Conservation (phyloP, 2,797 vertebrate species). For the Rhyacichthys aspro region DNA sequence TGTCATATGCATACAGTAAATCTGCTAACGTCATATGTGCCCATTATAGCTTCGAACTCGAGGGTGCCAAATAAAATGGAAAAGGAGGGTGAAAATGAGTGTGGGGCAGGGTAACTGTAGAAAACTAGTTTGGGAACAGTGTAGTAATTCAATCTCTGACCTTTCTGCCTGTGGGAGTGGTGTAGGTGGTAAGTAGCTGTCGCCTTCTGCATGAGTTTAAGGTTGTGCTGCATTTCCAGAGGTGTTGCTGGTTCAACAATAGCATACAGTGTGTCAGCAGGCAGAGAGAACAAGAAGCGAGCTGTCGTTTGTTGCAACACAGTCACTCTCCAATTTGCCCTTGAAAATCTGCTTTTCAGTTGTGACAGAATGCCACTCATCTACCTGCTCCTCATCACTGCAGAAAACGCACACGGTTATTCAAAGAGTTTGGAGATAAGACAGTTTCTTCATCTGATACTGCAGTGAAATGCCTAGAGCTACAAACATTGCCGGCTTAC, state of each 20-base stretch:
- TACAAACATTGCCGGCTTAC: not conserved
- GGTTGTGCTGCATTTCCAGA: conserved; percentile 20
- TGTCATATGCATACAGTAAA: not conserved
- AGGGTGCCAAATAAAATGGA: not conserved
- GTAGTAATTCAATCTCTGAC: not conserved
- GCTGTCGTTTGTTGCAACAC: conserved; percentile 25
- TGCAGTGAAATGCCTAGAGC: not conserved
- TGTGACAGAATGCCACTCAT: conserved; percentile 20
- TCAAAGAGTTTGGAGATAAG: conserved; percentile 25
- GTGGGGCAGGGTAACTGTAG: not conserved
- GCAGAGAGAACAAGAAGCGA: conserved; percentile 23
- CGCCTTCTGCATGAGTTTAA: not conserved
- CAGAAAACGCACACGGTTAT: not conserved
- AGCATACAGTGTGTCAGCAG: conserved; percentile 16
- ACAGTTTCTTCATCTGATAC: conserved; percentile 22
- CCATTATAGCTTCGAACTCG: not conserved
- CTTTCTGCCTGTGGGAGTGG: not conserved
- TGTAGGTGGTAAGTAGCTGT: not conserved
- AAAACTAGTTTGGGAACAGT: not conserved
- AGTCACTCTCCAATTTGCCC: conserved; percentile 19
- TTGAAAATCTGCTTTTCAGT: conserved; percentile 13
- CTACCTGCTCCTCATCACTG: conserved; percentile 16
- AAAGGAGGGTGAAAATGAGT: not conserved
- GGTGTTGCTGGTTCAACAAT: conserved; percentile 22
- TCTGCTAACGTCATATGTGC: not conserved